Evolutionary conservation across 2,797 vertebrate genomes (phyloP), one percentile per base, ranked within the genome.

Genomic region (Gallinago solitaria): DNA sequence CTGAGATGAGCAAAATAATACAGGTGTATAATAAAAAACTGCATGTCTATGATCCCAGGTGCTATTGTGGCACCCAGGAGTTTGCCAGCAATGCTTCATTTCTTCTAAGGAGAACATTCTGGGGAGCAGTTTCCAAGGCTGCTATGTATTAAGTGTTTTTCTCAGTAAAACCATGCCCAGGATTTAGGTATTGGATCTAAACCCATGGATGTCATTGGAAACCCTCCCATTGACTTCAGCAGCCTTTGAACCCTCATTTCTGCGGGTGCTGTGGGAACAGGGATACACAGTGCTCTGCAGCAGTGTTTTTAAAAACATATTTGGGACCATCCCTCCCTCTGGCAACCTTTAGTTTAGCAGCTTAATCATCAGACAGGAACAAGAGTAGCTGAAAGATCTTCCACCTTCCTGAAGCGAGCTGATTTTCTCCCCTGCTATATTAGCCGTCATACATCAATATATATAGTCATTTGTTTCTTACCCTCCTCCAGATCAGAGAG

Each of bases 401-500:
- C 77, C 76, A 94, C 69, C 51, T 86, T 83, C 88, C 71, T 69
- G 33, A 61, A 96, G 87, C 27, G 91, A 92, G 86, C 95, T 96
- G 64, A 92, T 91, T 81, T 89, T 92, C 96, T 81, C 63, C 86
- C 70, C 73, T 90, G 60, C 83, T 76, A 16, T 94, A 90, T 83
- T 90, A 95, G 90, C 89, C 0, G 3, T 94, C 78, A 94, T 65
- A 57, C 45, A 64, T 61, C 75, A 91, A n/a, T 86, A 95, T 82
- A 63, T 79, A 89, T 48, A 92, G 79, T 60, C 85, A 74, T 87
- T 93, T 95, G 82, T 83, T 96, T 93, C 77, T 91, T 93, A 56
- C 37, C 79, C 86, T 95, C 90, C 91, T 96, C 80, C 89, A 70
- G 82, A 90, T 94, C 90, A 93, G 70, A 78, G 88, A 92, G 90